phyloP scores from a whole-genome alignment of 2,797 vertebrate genomes.

The Pseudocheirus occidentalis region DNA sequence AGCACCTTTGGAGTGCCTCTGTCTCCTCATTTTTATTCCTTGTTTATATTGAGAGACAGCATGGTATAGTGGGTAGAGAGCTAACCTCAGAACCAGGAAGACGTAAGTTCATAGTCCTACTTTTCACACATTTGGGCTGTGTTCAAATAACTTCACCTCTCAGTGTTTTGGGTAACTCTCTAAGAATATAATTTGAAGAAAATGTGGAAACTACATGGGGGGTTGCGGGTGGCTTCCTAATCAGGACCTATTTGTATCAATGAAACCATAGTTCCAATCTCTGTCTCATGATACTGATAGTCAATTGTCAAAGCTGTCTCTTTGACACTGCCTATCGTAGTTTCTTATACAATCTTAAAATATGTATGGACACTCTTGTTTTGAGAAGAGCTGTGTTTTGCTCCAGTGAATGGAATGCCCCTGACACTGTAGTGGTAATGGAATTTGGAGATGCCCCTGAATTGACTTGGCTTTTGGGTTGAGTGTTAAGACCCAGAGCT shows the following conservation, averaged over 20 bases:
- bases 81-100: neutral
- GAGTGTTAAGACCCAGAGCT: too few relatives aligned
- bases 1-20: neutral
- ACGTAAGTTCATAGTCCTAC: neutral
- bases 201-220: neutral
- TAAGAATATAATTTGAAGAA: neutral
- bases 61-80: neutral
- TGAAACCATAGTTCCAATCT: neutral
- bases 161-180: neutral
- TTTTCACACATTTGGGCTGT: neutral
- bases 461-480: too few relatives aligned
- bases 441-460: too few relatives aligned
- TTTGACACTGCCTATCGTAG: neutral
- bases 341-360: too few relatives aligned
- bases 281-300: neutral
- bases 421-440: too few relatives aligned
- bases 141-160: neutral
- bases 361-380: too few relatives aligned
- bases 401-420: neutral
- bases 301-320: neutral
- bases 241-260: neutral
- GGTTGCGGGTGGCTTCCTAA: neutral
- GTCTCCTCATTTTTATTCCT: neutral
- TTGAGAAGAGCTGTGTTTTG: too few relatives aligned
- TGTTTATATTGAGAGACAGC: neutral